Evolutionary conservation across 2,888 invertebrate species (phyloP), one percentile per base, ranked within the genome.

Genomic region (Drosophila peninsularis): DNA sequence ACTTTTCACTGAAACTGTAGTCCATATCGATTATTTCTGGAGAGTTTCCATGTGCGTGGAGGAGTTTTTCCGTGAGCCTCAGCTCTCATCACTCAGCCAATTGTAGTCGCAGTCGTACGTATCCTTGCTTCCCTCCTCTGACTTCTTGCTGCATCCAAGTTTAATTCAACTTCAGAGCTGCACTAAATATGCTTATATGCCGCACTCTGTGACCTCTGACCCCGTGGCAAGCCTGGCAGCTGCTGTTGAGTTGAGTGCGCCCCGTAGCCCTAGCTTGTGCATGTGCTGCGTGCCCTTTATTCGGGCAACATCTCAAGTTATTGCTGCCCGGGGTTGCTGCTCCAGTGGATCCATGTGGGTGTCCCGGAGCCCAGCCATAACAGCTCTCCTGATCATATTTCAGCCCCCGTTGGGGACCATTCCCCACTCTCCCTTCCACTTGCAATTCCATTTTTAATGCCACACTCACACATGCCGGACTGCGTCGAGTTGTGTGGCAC

Each of bases 381-480:
- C 17, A 62, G 52, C 73, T 58, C 61, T 52, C 37, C 52, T 60
- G 82, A 82, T 82, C 82, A 79, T 88, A 82, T 82, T 78, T 80
- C 82, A 87, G 79, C 21, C 45, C 52, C 54, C 14, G 13, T 27
- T 42, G 39, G 39, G 19, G 14, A 14, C 37, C 27, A 7, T 5
- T 21, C 9, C 37, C 53, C 37, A n/a, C 10, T 32, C 34, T 24
- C 37, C 49, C 17, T 24, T 10, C 34, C 42, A 39, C 17, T 53
- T 53, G 53, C 39, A 34, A 50, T 50, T 47, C 47, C 30, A 47
- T 47, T 47, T 50, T 50, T 50, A 32, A 19, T 41, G 54, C 53
- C 55, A 24, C 17, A 27, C 24, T 24, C 34, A 13, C 63, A 30
- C 63, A 61, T 55, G 49, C 74, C 71, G 71, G 50, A 55, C 68